Percentiles rank a stretch among this genome's conserved stretches.
phyloP scores from a whole-genome alignment of 2,113 vertebrate species.

The Callorhinus ursinus region DNA sequence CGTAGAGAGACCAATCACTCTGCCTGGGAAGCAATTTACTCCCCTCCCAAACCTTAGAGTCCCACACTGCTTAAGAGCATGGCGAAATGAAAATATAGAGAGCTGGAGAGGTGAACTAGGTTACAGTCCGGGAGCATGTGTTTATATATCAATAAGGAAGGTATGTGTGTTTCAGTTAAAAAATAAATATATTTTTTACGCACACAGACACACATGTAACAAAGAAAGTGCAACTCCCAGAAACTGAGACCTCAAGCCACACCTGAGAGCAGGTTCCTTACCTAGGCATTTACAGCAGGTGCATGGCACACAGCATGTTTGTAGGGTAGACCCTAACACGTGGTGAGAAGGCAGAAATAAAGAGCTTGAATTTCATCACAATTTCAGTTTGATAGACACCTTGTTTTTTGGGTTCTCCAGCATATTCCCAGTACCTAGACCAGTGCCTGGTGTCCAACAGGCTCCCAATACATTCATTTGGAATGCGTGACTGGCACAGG shows the following conservation, averaged over 20 bases:
- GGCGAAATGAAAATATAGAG: neutral
- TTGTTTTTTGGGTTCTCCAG: neutral
- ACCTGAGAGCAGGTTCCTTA: neutral
- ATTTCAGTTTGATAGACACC: neutral
- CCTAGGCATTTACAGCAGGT: neutral
- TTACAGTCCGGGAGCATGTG: neutral
- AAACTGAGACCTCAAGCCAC: neutral
- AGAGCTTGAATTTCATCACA: neutral
- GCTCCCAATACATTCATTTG: neutral
- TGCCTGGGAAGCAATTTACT: neutral
- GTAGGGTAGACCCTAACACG: accelerated
- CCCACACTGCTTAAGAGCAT: neutral
- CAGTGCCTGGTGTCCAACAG: no score
- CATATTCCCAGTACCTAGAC: neutral
- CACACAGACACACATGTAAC: neutral
- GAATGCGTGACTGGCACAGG: neutral
- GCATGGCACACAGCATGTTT: neutral
- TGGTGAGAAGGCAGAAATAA: neutral
- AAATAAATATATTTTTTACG: no score
- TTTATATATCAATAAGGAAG: neutral
- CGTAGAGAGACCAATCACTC: neutral
- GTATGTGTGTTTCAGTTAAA: neutral
- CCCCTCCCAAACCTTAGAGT: neutral
- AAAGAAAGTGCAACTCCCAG: neutral
- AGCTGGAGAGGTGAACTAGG: neutral